phyloP scores from a whole-genome alignment of 2,797 vertebrate species.

The Lacerta viridis region DNA sequence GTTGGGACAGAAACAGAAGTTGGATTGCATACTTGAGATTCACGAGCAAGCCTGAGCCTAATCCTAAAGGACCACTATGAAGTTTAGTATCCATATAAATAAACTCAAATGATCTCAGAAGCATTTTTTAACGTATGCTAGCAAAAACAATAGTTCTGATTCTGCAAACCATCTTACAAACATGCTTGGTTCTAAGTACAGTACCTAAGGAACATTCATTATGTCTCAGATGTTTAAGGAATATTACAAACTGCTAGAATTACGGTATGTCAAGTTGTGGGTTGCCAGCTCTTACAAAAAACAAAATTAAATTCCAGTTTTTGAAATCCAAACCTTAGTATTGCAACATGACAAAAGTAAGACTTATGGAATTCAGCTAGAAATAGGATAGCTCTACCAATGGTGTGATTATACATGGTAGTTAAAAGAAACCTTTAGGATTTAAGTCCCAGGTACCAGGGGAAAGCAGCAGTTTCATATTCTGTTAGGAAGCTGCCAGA shows the following conservation, averaged over 20 bases:
- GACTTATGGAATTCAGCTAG: background rate
- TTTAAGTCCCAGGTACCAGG: too few relatives aligned
- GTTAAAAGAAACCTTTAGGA: background rate
- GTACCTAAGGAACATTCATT: background rate
- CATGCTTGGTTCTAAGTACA: background rate
- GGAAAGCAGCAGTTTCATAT: background rate
- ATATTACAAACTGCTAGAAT: background rate
- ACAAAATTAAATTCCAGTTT: background rate
- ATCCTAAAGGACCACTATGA: background rate
- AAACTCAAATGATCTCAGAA: background rate
- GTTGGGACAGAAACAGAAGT: background rate
- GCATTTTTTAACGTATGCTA: background rate
- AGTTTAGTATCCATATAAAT: background rate
- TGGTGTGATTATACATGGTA: background rate
- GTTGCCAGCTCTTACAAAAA: background rate
- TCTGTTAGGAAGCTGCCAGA: background rate
- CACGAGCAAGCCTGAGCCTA: conserved; percentile 6
- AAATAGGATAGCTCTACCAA: background rate
- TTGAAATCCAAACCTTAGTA: background rate
- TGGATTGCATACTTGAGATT: background rate
- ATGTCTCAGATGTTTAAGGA: background rate
- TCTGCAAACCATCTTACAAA: background rate
- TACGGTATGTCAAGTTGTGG: background rate
- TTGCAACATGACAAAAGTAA: background rate
- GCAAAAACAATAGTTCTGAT: background rate